These are phyloP conservation scores for Anas platyrhynchos DNA, from an alignment of 2,113 vertebrate species.

Conservation along the genomic window DNA sequence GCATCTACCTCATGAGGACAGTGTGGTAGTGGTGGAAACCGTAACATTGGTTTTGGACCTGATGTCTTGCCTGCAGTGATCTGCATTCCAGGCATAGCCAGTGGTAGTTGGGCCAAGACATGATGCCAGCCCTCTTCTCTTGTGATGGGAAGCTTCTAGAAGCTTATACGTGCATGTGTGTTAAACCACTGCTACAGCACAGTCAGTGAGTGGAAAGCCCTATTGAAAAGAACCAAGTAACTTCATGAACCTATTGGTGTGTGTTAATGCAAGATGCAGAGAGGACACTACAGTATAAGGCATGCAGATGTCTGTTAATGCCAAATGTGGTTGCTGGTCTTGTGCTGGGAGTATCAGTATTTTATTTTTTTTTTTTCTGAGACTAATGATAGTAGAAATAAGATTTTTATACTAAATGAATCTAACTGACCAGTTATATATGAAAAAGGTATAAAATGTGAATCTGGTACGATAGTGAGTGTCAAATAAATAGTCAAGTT, in stretches of 20 bases:
- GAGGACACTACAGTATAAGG: neutral
- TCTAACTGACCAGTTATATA: neutral
- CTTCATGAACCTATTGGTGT: neutral
- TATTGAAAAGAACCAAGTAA: neutral
- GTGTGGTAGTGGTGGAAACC: neutral
- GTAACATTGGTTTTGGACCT: fast-evolving
- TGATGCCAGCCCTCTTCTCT: neutral
- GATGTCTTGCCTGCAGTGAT: neutral
- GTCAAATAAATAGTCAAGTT: neutral
- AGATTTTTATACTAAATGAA: neutral
- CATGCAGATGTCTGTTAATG: neutral
- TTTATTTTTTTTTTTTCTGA: neutral
- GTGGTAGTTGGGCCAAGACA: neutral
- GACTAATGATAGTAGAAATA: neutral
- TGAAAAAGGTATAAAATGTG: neutral
- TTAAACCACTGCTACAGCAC: neutral
- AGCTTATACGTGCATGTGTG: neutral
- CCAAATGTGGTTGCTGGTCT: neutral
- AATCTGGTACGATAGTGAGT: neutral
- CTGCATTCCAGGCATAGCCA: neutral
- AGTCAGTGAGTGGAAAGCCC: neutral
- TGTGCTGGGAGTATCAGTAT: neutral
- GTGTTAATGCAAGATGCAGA: neutral
- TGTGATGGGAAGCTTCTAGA: neutral
- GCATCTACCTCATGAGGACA: neutral